Base-by-base conservation (phyloP, 30 jellyfish, hydroid and myxozoan species). In the Nemopilema nomurai region DNA sequence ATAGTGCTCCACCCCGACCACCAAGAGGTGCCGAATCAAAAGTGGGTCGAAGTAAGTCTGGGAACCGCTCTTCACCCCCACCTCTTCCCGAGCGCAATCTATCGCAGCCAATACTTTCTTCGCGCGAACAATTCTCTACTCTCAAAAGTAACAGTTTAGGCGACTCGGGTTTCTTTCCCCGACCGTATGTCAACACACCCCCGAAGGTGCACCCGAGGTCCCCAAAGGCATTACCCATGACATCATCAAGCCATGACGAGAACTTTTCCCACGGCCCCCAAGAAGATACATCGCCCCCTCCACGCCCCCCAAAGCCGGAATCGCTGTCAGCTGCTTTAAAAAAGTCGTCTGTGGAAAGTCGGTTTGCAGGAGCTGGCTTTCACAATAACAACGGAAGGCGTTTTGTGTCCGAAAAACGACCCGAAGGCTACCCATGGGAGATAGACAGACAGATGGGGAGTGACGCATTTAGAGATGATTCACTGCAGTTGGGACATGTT, bases 261-360 rank as follows among this genome's bases (percentile, higher is more conserved):
- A 50, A 31, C 8, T 24, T 84, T 1, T 21, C 27, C 57, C n/a
- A n/a, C n/a, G n/a, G n/a, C n/a, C n/a, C n/a, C n/a, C n/a, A n/a
- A 41, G 94, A 85, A 8, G 22, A 17, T 51, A 24, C 65, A 9
- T 24, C 68, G 3, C 94, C 94, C 9, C 94, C 94, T 51, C 94
- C 94, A 63, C 22, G 88, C 20, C 94, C 94, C 24, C 94, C 94
- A 13, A 85, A 85, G 33, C 94, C 94, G 27, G 91, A 82, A 0
- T 62, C 87, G 20, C 21, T 64, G 30, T 51, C 67, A 17, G 74
- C 21, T 9, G 51, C 87, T 26, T 18, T 64, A 24, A 62, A 76
- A 33, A 52, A 52, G 19, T 16, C 78, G 31, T 29, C 77, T 19
- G 16, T 51, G 53, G 77, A 68, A 20, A 71, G 23, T 50, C 21